A percentile compares a stretch with the other conserved stretches of the same genome.
Evolutionary conservation across 30 jellyfish, hydroid and myxozoan genomes (phyloP).

Genomic region (Aurelia sp.): DNA sequence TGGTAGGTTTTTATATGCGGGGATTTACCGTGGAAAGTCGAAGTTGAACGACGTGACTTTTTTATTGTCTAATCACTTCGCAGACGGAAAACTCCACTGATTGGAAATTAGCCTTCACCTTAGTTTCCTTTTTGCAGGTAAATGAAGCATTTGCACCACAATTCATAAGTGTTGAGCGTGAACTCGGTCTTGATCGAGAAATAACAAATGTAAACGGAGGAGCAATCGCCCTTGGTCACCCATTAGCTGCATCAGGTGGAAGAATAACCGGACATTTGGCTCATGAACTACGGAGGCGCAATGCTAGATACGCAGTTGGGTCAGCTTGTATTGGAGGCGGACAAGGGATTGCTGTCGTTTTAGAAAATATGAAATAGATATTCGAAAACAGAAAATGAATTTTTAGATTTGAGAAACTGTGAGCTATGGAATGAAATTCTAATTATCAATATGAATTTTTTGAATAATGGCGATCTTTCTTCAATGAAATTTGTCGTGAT

Average conservation of each 20-base stretch:
- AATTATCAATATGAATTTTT: too few relatives aligned
- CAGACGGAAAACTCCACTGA: too few relatives aligned
- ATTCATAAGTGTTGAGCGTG: constrained; percentile 82
- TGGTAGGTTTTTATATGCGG: too few relatives aligned
- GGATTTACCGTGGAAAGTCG: too few relatives aligned
- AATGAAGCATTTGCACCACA: constrained; percentile 98
- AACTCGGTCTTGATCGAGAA: constrained; percentile 81
- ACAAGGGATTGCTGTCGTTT: constrained; percentile 94
- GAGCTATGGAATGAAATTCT: too few relatives aligned
- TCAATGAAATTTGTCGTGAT: too few relatives aligned
- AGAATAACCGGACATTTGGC: constrained; percentile 84
- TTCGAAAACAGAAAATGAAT: not conserved
- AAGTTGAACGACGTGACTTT: too few relatives aligned
- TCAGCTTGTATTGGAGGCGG: constrained; percentile 99
- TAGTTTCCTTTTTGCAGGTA: constrained; percentile 50
- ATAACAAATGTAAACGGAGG: constrained; percentile 91
- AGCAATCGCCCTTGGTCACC: constrained; percentile 98
- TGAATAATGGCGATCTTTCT: too few relatives aligned
- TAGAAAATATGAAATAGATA: constrained; percentile 67
- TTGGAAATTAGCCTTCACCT: too few relatives aligned
- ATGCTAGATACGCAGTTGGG: constrained; percentile 86
- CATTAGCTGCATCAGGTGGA: constrained; percentile 94
- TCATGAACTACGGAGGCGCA: constrained; percentile 82
- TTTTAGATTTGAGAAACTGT: too few relatives aligned
- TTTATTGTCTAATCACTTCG: too few relatives aligned